phyloP scores from a whole-genome alignment of 1,140 invertebrate genomes.

The Papilio helenus region DNA sequence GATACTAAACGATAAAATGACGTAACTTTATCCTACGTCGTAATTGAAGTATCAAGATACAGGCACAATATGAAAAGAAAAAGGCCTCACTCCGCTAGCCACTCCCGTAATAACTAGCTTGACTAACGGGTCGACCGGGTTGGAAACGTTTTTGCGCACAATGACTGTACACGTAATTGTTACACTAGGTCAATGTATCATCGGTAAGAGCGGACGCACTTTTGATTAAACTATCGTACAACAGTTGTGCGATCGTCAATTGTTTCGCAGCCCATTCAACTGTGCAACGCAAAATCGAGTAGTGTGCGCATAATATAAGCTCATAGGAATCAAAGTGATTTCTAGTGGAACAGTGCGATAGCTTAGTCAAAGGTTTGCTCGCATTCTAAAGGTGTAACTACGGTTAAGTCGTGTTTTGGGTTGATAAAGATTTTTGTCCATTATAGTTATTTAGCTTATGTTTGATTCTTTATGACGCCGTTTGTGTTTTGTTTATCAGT shows the following conservation, averaged over 20 bases:
- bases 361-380: too few species aligned
- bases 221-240: too few species aligned
- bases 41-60: conserved; percentile 61
- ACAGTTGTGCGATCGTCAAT: too few species aligned
- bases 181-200: conserved; percentile 28
- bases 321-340: too few species aligned
- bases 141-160: conserved; percentile 40
- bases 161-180: neutral
- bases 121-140: conserved; percentile 48
- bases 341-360: too few species aligned
- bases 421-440: neutral
- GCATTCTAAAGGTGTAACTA: neutral
- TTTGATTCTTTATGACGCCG: too few species aligned
- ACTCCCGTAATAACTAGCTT: conserved; percentile 68
- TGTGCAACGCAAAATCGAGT: too few species aligned
- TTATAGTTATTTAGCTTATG: neutral
- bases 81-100: conserved; percentile 68
- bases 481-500: too few species aligned
- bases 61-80: conserved; percentile 67
- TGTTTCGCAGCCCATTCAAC: too few species aligned
- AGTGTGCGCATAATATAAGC: too few species aligned
- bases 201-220: neutral
- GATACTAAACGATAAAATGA: conserved; percentile 41
- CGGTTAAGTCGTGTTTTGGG: neutral
- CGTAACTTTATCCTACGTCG: conserved; percentile 56